Conservation (phyloP, 2,888 invertebrate genomes). For the Leptinotarsa tumamoca region DNA sequence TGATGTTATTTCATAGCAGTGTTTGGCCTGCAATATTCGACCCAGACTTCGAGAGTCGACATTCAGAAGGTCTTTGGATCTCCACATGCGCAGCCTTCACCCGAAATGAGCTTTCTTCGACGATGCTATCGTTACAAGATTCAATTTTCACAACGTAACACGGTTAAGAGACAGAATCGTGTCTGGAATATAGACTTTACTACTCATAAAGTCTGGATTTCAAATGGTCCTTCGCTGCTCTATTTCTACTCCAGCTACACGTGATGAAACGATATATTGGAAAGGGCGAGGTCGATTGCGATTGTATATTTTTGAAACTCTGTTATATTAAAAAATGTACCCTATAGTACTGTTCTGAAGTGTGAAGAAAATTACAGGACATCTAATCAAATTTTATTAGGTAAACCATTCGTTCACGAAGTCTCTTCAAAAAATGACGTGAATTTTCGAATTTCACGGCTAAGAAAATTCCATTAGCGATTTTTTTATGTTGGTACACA, state of each 20-base stretch:
- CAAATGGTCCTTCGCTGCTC: constrained; percentile 50
- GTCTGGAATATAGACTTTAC: constrained; percentile 64
- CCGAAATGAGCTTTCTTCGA: constrained; percentile 59
- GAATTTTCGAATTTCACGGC: too few relatives aligned
- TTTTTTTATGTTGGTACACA: too few relatives aligned
- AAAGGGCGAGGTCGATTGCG: not conserved
- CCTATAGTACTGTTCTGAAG: too few relatives aligned
- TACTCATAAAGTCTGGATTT: constrained; percentile 62
- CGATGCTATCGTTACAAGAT: constrained; percentile 62
- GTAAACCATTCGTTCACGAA: too few relatives aligned
- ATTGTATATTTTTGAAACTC: too few relatives aligned
- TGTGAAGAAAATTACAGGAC: too few relatives aligned
- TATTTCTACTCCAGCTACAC: constrained; percentile 9
- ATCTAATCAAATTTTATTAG: too few relatives aligned
- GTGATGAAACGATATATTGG: constrained; percentile 4
- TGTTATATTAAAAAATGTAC: too few relatives aligned
- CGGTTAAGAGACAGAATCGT: constrained; percentile 65
- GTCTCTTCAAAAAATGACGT: too few relatives aligned
- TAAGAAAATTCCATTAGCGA: too few relatives aligned
- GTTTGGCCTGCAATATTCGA: constrained; percentile 58
- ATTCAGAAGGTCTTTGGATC: constrained; percentile 42
- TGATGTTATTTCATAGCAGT: constrained; percentile 49
- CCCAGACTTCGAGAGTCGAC: constrained; percentile 41
- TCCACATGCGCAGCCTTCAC: constrained; percentile 46
- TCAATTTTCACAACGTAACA: constrained; percentile 66